A percentile compares a stretch with the other conserved stretches of the same genome.
These are phyloP conservation scores for Philaethria dido DNA, from an alignment of 2,888 invertebrate genomes.

Conservation along the genomic window DNA sequence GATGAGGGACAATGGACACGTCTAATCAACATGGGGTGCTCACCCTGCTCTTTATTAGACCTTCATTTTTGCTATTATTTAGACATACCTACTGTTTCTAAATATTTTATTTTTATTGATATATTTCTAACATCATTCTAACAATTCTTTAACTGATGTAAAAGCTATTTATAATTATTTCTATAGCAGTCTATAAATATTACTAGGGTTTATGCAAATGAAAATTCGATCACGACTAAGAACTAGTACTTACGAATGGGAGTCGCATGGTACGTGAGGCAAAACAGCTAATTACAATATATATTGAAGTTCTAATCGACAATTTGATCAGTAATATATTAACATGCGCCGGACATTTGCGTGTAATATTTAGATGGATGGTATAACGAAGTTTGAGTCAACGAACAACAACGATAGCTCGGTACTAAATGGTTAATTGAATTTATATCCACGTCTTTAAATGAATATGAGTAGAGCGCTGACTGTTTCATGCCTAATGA, in stretches of 20 bases:
- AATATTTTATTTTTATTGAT: background rate
- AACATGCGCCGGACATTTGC: conserved; percentile 46
- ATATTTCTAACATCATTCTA: too few relatives aligned
- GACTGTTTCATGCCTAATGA: conserved; percentile 61
- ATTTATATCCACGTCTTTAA: conserved; percentile 79
- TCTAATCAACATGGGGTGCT: conserved; percentile 55
- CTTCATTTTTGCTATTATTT: conserved; percentile 33
- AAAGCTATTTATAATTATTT: conserved; percentile 15
- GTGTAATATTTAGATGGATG: conserved; percentile 43
- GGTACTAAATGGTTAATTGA: conserved; percentile 72
- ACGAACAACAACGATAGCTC: conserved; percentile 46
- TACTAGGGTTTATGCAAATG: conserved; percentile 67
- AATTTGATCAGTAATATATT: conserved; percentile 47
- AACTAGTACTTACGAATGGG: conserved; percentile 49
- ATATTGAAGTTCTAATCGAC: conserved; percentile 45
- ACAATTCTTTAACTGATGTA: too few relatives aligned
- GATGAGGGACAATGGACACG: conserved; percentile 59
- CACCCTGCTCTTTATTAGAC: conserved; percentile 37
- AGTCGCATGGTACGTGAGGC: conserved; percentile 43
- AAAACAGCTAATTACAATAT: conserved; percentile 46
- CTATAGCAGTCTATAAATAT: conserved; percentile 39
- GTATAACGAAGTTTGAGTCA: conserved; percentile 44
- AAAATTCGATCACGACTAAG: conserved; percentile 64
- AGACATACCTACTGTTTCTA: background rate
- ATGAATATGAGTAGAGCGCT: conserved; percentile 76